These are phyloP conservation scores for Melanerpes formicivorus DNA, from an alignment of 2,113 vertebrate genomes.

Conservation along the genomic window DNA sequence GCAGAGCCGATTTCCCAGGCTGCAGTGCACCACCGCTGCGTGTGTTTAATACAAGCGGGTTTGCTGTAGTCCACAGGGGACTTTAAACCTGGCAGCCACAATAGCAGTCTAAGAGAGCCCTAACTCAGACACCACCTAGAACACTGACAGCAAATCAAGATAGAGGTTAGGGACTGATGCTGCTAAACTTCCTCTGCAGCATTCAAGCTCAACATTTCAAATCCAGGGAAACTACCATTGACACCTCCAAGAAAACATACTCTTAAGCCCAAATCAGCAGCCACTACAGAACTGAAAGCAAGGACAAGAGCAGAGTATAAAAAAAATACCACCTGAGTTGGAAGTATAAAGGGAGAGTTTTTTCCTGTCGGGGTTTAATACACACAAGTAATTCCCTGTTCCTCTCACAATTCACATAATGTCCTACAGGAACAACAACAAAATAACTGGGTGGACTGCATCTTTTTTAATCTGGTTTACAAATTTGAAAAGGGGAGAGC, in stretches of 20 bases:
- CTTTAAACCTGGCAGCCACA: not conserved
- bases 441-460: not conserved
- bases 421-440: slow-evolving; percentile 2
- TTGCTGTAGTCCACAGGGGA: not conserved
- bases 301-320: not conserved
- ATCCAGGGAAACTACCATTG: not conserved
- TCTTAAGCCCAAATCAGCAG: not conserved
- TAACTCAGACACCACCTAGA: not conserved
- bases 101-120: not conserved
- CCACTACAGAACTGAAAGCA: not conserved
- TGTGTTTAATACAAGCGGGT: accelerated
- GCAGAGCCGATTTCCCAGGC: not conserved
- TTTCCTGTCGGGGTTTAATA: not conserved
- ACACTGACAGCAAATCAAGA: not conserved
- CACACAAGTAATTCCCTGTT: slow-evolving; percentile 9
- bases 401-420: slow-evolving; percentile 16
- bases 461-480: not conserved
- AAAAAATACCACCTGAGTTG: not conserved
- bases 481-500: not conserved
- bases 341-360: not conserved
- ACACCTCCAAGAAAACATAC: not conserved
- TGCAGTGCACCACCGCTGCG: not conserved
- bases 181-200: not conserved
- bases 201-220: not conserved
- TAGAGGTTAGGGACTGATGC: not conserved